Percentiles rank a stretch among this genome's conserved stretches.
Evolutionary conservation across 2,888 invertebrate genomes (phyloP).

Genomic region (Melanotus villosus): DNA sequence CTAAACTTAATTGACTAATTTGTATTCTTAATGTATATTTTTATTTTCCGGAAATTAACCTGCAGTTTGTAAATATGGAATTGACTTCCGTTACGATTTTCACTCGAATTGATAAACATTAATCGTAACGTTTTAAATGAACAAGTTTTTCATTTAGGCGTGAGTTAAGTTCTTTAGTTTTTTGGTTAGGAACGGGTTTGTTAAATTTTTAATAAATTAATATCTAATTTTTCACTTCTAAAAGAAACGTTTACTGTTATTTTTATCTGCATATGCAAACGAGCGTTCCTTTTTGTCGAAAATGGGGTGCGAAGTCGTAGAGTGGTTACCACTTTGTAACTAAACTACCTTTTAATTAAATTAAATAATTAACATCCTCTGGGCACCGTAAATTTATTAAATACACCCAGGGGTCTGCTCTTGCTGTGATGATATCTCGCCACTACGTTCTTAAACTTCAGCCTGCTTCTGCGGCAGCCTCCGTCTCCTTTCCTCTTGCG

Average conservation of each 20-base stretch:
- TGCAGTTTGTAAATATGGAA: no score
- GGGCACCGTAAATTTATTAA: constrained; percentile 60
- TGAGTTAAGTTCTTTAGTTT: no score
- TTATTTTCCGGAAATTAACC: no score
- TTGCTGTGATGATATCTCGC: constrained; percentile 51
- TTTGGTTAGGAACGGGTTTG: no score
- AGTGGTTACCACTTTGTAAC: constrained; percentile 52
- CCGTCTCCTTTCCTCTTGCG: constrained; percentile 33
- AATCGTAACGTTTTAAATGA: no score
- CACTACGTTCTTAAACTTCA: constrained; percentile 38
- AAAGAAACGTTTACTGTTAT: no score
- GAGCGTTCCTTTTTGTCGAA: constrained; percentile 18
- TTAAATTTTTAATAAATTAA: neutral
- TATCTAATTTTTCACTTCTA: no score
- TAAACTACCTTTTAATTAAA: constrained; percentile 62
- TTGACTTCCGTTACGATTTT: no score
- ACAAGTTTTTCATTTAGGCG: no score
- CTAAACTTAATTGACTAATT: no score
- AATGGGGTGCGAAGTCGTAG: constrained; percentile 47
- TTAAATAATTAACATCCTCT: constrained; percentile 64
- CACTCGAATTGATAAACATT: no score
- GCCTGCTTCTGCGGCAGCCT: constrained; percentile 31
- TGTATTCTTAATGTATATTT: no score
- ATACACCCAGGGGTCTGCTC: constrained; percentile 53
- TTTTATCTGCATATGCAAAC: constrained; percentile 39